phyloP scores from a whole-genome alignment of 2,797 vertebrate species.

The Percopsis omiscomaycus region DNA sequence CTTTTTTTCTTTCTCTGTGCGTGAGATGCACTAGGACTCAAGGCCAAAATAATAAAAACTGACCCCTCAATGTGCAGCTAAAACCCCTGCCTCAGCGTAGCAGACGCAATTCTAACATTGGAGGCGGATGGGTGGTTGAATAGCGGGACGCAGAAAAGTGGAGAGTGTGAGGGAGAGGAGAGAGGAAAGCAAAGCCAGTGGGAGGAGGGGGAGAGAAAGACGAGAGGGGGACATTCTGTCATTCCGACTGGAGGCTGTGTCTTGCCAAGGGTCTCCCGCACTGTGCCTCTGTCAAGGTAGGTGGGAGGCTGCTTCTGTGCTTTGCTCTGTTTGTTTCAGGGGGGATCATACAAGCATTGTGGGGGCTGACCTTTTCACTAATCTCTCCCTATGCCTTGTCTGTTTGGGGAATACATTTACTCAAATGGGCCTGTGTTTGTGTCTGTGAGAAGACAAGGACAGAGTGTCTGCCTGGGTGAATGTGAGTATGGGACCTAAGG shows the following conservation, averaged over 20 bases:
- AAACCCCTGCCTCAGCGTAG: slow-evolving; percentile 62
- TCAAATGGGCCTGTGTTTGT: slow-evolving; percentile 8
- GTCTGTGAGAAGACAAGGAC: neutral
- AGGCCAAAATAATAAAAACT: slow-evolving; percentile 72
- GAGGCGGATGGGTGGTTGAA: neutral
- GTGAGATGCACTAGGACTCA: slow-evolving; percentile 13
- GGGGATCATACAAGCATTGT: neutral
- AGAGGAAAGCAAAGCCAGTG: neutral
- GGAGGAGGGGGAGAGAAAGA: neutral
- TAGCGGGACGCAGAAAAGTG: neutral
- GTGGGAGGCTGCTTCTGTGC: slow-evolving; percentile 57
- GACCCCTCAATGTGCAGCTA: slow-evolving; percentile 65
- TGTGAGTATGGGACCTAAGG: neutral
- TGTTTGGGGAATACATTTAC: slow-evolving; percentile 13
- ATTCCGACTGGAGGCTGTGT: slow-evolving; percentile 59
- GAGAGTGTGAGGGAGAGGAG: slow-evolving; percentile 12
- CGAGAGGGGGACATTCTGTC: slow-evolving; percentile 49
- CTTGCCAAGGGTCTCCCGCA: slow-evolving; percentile 65
- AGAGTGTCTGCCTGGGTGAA: too few species aligned
- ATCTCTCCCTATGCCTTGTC: slow-evolving; percentile 21
- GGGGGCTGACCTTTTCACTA: slow-evolving; percentile 15
- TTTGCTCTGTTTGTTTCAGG: slow-evolving; percentile 11
- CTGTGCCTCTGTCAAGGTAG: slow-evolving; percentile 75
- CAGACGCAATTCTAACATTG: slow-evolving; percentile 12
- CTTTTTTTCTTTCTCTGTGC: neutral